Conservation (phyloP, 2,113 vertebrate genomes). For the Psophia crepitans region DNA sequence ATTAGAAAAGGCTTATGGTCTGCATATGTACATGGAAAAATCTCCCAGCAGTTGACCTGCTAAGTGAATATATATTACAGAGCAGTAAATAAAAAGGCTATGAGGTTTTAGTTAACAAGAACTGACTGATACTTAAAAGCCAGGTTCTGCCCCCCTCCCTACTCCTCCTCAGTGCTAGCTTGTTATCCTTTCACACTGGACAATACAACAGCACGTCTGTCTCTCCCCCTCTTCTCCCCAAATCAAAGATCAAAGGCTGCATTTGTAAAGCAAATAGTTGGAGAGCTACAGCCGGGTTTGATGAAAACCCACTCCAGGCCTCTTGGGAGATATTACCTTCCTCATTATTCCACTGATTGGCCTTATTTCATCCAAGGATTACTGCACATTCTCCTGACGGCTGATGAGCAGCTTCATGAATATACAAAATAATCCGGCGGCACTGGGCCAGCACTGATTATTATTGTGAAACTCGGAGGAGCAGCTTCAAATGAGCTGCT, state of each 20-base stretch:
- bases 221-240: slow-evolving; percentile 83
- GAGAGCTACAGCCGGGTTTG: slow-evolving; percentile 89
- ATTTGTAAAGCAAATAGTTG: slow-evolving; percentile 99
- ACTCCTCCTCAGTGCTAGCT: slow-evolving; percentile 76
- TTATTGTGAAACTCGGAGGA: slow-evolving; percentile 80
- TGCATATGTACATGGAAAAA: slow-evolving; percentile 45
- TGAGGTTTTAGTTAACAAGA: slow-evolving; percentile 68
- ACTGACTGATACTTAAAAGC: slow-evolving; percentile 79
- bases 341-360: slow-evolving; percentile 91
- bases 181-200: slow-evolving; percentile 83
- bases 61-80: slow-evolving; percentile 61
- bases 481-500: slow-evolving; percentile 80
- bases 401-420: slow-evolving; percentile 89
- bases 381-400: slow-evolving; percentile 88
- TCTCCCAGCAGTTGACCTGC: slow-evolving; percentile 65
- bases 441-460: slow-evolving; percentile 87
- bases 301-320: slow-evolving; percentile 86
- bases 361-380: slow-evolving; percentile 92
- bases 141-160: slow-evolving; percentile 65
- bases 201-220: slow-evolving; percentile 74
- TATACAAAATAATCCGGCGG: slow-evolving; percentile 87
- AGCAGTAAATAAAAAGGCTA: slow-evolving; percentile 64
- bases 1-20: slow-evolving; percentile 31
- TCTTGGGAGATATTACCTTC: slow-evolving; percentile 90
- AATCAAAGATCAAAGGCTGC: slow-evolving; percentile 98